Conservation (phyloP, 2,888 invertebrate species). For the Apomyelois bistriatella region DNA sequence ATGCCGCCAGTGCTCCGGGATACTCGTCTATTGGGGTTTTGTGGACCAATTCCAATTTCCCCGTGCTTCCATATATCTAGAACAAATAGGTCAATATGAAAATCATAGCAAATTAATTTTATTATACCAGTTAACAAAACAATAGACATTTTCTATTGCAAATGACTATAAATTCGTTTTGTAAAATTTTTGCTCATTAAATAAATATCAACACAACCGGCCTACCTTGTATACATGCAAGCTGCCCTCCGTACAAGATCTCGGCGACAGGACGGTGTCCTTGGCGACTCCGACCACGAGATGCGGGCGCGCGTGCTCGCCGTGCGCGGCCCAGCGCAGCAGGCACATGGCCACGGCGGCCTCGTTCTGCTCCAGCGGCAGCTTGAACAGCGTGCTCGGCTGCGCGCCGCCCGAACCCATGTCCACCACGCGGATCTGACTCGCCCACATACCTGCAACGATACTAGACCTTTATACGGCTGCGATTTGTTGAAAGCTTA, state of each 20-base stretch:
- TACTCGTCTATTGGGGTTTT: slow-evolving; percentile 96
- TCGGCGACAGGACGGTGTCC: slow-evolving; percentile 93
- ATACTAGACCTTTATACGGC: neutral
- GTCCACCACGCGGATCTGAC: slow-evolving; percentile 91
- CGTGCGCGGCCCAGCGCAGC: slow-evolving; percentile 85
- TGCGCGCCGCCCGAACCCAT: slow-evolving; percentile 81
- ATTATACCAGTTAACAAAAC: no score
- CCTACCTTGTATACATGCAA: slow-evolving; percentile 92
- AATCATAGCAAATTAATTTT: no score
- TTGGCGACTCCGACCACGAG: slow-evolving; percentile 95
- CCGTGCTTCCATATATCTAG: slow-evolving; percentile 86
- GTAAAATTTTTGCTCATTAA: no score
- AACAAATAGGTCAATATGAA: no score
- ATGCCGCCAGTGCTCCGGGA: slow-evolving; percentile 92
- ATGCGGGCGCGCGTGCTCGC: slow-evolving; percentile 66
- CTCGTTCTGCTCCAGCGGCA: slow-evolving; percentile 96
- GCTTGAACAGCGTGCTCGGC: slow-evolving; percentile 87
- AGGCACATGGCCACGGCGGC: slow-evolving; percentile 94
- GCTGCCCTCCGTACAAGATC: slow-evolving; percentile 89
- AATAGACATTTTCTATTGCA: no score
- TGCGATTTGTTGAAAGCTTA: no score
- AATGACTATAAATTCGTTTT: no score
- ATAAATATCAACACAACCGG: no score
- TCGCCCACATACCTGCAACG: slow-evolving; percentile 94
- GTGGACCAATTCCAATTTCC: slow-evolving; percentile 94